Conservation (phyloP, 1,140 invertebrate species). For the Homarus americanus region DNA sequence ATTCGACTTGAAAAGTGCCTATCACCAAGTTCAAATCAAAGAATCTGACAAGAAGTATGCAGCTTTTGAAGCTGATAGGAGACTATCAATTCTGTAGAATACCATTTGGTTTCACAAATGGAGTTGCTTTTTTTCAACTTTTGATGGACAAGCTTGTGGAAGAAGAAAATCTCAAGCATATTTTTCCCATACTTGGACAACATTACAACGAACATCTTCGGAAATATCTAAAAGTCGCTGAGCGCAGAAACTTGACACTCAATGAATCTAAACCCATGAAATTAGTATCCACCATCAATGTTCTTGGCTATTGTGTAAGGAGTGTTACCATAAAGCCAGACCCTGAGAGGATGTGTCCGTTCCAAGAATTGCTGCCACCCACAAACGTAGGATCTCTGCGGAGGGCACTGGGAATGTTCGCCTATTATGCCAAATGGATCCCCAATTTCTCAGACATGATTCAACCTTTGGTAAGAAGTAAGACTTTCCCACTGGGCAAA, state of each 20-base stretch:
- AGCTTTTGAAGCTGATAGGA: conserved; percentile 1
- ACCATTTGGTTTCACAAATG: conserved; percentile 24
- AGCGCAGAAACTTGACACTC: conserved; percentile 27
- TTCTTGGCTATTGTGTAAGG: conserved; percentile 40
- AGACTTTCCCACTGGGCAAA: conserved; percentile 27
- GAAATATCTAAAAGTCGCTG: conserved; percentile 6
- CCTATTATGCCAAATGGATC: conserved; percentile 64
- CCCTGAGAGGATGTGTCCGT: no score
- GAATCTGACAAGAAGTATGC: conserved; percentile 19
- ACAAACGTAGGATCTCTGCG: no score
- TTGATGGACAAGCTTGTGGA: conserved; percentile 35
- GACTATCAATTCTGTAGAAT: conserved; percentile 42
- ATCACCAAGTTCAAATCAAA: neutral
- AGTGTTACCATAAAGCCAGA: no score
- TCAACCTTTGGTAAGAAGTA: conserved; percentile 34
- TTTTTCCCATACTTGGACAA: no score
- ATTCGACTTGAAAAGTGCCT: neutral
- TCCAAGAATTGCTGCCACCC: no score
- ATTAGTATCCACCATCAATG: conserved; percentile 18
- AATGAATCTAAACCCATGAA: conserved; percentile 27
- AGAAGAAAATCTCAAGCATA: conserved; percentile 36
- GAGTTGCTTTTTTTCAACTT: conserved; percentile 23
- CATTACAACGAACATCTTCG: no score
- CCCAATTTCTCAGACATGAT: conserved; percentile 39
- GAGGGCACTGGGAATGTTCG: no score